Conservation (phyloP, 2,888 invertebrate species). For the Sialis lutaria region DNA sequence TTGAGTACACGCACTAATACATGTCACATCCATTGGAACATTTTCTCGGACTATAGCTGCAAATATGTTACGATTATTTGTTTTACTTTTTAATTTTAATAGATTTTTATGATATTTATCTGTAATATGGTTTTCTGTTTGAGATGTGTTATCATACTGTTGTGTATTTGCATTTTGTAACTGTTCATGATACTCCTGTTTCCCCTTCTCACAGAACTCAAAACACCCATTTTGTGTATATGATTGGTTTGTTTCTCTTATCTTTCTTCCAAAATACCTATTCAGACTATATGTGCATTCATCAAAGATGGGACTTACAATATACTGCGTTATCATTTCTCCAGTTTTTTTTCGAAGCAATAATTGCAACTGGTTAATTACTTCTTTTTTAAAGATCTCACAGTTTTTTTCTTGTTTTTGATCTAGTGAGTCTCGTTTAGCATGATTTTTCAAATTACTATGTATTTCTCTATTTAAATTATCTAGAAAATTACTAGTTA, state of each 20-base stretch:
- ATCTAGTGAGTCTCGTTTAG: not conserved
- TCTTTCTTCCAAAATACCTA: slow-evolving; percentile 4
- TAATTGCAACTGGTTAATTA: slow-evolving; percentile 6
- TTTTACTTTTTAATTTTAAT: slow-evolving; percentile 6
- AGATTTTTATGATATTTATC: slow-evolving; percentile 8
- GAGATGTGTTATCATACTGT: too few species aligned
- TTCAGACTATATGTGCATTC: slow-evolving; percentile 3
- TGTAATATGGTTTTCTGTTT: too few species aligned
- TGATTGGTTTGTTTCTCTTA: not conserved
- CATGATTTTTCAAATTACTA: too few species aligned
- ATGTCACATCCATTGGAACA: too few species aligned
- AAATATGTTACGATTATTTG: slow-evolving; percentile 7
- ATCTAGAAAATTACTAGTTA: slow-evolving; percentile 4
- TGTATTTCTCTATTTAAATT: slow-evolving; percentile 5
- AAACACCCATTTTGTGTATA: slow-evolving; percentile 3
- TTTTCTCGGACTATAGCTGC: slow-evolving; percentile 8
- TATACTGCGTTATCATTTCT: slow-evolving; percentile 6
- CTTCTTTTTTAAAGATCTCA: slow-evolving; percentile 5
- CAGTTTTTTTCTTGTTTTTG: not conserved
- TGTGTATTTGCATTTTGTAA: slow-evolving; percentile 1
- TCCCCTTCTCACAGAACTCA: slow-evolving; percentile 3
- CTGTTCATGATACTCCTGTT: slow-evolving; percentile 4
- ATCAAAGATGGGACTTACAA: slow-evolving; percentile 8
- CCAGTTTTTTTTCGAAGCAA: slow-evolving; percentile 6
- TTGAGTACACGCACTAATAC: slow-evolving; percentile 2